Evolutionary conservation across 2,113 vertebrate genomes (phyloP).

Genomic region (Lethenteron reissneri): DNA sequence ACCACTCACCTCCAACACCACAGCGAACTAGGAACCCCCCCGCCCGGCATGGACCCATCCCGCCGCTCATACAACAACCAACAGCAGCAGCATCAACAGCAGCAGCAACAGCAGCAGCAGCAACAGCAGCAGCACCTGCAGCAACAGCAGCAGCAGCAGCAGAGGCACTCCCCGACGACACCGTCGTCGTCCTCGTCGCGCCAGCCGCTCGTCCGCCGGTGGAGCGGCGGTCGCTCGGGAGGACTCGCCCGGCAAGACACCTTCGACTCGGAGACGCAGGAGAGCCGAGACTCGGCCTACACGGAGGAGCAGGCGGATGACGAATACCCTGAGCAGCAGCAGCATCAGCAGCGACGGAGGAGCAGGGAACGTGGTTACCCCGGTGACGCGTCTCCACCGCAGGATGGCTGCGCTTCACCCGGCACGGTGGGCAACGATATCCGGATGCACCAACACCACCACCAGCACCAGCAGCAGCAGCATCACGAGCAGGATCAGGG

Average conservation of each 20-base stretch:
- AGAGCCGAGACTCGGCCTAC: constrained; percentile 69
- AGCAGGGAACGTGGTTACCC: not conserved
- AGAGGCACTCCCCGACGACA: not conserved
- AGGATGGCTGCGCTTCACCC: too few species aligned
- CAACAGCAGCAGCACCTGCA: too few species aligned
- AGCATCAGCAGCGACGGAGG: not conserved
- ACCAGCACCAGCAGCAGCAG: constrained; percentile 32
- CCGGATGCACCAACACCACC: constrained; percentile 16
- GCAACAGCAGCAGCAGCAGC: not conserved
- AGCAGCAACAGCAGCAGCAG: too few species aligned
- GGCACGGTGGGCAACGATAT: not conserved
- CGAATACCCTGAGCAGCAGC: not conserved
- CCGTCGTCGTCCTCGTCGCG: constrained; percentile 4
- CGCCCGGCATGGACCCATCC: too few species aligned
- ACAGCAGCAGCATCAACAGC: too few species aligned
- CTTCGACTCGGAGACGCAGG: constrained; percentile 62
- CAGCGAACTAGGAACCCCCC: too few species aligned
- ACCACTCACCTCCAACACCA: too few species aligned
- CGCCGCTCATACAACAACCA: too few species aligned
- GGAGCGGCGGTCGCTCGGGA: constrained; percentile 20
- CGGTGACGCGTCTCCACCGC: not conserved
- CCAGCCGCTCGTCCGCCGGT: not conserved
- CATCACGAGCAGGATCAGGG: constrained; percentile 20
- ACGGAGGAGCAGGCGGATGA: constrained; percentile 25
- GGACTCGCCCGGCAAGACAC: constrained; percentile 67